Base-by-base conservation (phyloP, 2,113 vertebrate species). In the Potamarius usumacintae region DNA sequence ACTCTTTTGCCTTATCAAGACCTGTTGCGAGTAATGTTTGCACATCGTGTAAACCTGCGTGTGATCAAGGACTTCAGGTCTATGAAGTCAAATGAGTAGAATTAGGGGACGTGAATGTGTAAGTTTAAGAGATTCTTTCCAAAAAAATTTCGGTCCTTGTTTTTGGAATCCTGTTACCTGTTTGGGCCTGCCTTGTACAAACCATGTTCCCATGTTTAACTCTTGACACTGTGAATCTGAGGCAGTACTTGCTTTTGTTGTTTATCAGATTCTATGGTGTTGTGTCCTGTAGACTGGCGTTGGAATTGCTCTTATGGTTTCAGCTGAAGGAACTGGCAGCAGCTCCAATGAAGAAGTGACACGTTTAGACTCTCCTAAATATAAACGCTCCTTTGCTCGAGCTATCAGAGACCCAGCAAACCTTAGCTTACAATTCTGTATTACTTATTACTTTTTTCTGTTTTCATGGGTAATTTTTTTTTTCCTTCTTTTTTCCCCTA, bases 271-370 rank as follows among this genome's bases (percentile, higher is more conserved):
- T 96, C 94, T 95, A 93, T 93, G 95, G 95, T 95, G 95, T 96
- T 95, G 95, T 95, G 96, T 96, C 96, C 95, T 96, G 94, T 95
- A 96, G 94, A 94, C 95, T 95, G 96, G 72, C 17, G n/a, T 87
- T 48, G 11, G 57, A 87, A 30, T 34, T 82, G 65, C 27, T 65
- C 17, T 86, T 25, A 86, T 86, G 60, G 48, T 79, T 86, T 79
- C 50, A 52, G 48, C 9, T 57, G 58, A 52, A 79, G 48, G 74
- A 87, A 65, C 81, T 65, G 58, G 27, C 58, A 55, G 80, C 58
- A 52, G 12, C 71, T 77, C 18, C 55, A 55, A 42, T 25, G 10
- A 50, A 20, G 67, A 87, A 81, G 86, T 74, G 27, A 27, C n/a
- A 63, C 2, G 10, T 87, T 86, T 82, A 58, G n/a, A 63, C 22